These are phyloP conservation scores for Diadophis punctatus DNA, from an alignment of 2,113 vertebrate species.

Conservation along the genomic window DNA sequence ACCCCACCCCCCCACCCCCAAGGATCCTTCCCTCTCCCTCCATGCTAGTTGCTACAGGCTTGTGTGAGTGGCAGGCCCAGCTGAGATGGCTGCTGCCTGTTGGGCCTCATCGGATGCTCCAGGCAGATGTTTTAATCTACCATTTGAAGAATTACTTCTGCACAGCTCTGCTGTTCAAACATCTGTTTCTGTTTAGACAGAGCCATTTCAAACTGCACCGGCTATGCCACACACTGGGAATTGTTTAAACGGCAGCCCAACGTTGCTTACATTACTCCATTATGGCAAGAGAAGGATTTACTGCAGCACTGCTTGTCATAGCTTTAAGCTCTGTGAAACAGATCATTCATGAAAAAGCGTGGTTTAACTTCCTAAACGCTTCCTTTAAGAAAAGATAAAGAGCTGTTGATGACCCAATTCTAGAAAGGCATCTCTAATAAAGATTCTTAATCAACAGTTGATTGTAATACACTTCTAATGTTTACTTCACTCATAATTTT, in stretches of 20 bases:
- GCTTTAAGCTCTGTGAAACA: conserved; percentile 62
- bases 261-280: conserved; percentile 63
- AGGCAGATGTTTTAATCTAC: conserved; percentile 77
- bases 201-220: conserved; percentile 65
- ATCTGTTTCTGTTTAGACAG: conserved; percentile 78
- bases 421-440: conserved; percentile 31
- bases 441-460: conserved; percentile 26
- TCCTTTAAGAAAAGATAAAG: conserved; percentile 38
- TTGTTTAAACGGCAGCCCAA: conserved; percentile 62
- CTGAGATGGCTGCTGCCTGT: conserved; percentile 53
- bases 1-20: rapidly evolving
- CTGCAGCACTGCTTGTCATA: conserved; percentile 55
- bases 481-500: not conserved
- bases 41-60: conserved; percentile 19
- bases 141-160: conserved; percentile 69
- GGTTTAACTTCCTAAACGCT: conserved; percentile 52
- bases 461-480: not conserved
- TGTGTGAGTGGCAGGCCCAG: conserved; percentile 65
- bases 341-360: conserved; percentile 52
- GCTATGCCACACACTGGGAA: conserved; percentile 66
- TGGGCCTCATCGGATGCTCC: conserved; percentile 52
- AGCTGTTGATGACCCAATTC: conserved; percentile 37
- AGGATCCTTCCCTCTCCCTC: rapidly evolving
- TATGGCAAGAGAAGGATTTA: conserved; percentile 60
- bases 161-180: conserved; percentile 59